Conservation (phyloP, 2,797 vertebrate species). For the Nyctibius grandis region DNA sequence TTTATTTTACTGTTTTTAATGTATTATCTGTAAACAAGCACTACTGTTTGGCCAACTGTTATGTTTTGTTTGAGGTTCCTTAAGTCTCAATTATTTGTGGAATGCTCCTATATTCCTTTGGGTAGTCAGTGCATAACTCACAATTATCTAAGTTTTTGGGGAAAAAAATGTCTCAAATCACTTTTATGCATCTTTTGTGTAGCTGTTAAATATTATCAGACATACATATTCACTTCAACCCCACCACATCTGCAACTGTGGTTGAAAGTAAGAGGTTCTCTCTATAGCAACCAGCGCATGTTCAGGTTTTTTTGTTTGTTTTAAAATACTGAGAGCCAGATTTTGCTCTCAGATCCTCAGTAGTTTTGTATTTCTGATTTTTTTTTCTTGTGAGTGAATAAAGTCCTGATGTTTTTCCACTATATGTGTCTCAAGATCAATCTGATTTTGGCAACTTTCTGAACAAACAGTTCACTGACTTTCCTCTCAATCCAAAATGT, state of each 20-base stretch:
- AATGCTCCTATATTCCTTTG: conserved; percentile 31
- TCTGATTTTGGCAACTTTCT: conserved; percentile 20
- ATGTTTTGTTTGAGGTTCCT: conserved; percentile 19
- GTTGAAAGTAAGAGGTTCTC: conserved; percentile 50
- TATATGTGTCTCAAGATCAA: neutral
- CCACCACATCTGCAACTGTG: conserved; percentile 37
- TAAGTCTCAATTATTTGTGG: conserved; percentile 39
- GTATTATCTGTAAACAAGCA: neutral
- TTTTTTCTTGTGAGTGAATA: neutral
- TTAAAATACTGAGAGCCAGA: conserved; percentile 20
- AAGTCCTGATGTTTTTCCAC: neutral
- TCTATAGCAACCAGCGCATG: conserved; percentile 9
- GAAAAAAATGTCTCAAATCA: neutral
- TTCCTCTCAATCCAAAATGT: neutral
- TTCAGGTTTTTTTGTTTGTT: neutral
- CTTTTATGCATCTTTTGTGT: neutral
- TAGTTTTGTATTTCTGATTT: neutral
- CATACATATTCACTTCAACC: neutral
- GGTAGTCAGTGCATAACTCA: neutral
- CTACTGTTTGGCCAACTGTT: neutral
- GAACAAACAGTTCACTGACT: conserved; percentile 8
- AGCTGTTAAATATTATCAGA: conserved; percentile 8
- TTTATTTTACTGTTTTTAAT: neutral
- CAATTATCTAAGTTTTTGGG: neutral
- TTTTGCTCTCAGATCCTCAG: conserved; percentile 6